A percentile compares a stretch with the other conserved stretches of the same genome.
Conservation (phyloP, 2,113 vertebrate genomes). For the Paraplagusia blochii region DNA sequence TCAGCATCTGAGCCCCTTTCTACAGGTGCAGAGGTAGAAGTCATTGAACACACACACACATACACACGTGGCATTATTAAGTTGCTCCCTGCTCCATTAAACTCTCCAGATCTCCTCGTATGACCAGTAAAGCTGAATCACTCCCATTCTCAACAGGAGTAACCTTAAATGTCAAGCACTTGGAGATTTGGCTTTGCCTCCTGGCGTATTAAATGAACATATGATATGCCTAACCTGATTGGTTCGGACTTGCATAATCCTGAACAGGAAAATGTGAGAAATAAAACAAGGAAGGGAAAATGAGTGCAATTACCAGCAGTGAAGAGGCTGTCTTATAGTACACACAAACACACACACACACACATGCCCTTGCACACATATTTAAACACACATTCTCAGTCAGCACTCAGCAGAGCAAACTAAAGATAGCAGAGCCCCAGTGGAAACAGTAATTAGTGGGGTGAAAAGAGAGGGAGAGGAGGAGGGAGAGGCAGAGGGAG, state of each 20-base stretch:
- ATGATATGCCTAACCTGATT: constrained; percentile 32
- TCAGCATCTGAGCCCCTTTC: constrained; percentile 4
- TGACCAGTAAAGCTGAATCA: constrained; percentile 57
- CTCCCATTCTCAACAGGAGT: constrained; percentile 56
- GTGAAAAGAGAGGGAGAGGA: constrained; percentile 50
- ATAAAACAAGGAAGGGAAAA: constrained; percentile 9
- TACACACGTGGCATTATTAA: constrained; percentile 63
- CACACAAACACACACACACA: constrained; percentile 21
- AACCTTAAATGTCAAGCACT: constrained; percentile 67
- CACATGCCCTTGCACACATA: constrained; percentile 7
- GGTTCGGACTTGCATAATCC: constrained; percentile 21
- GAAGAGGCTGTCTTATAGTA: constrained; percentile 22
- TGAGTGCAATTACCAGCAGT: constrained; percentile 40
- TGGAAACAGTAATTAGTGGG: constrained; percentile 71
- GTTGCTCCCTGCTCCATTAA: constrained; percentile 35
- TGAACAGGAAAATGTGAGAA: constrained; percentile 28
- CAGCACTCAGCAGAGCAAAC: constrained; percentile 61
- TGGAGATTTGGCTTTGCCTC: constrained; percentile 53
- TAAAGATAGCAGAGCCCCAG: constrained; percentile 69
- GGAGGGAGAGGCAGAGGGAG: constrained; percentile 27
- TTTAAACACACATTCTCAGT: constrained; percentile 49
- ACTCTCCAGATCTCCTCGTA: constrained; percentile 44
- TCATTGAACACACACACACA: constrained; percentile 9
- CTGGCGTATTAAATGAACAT: constrained; percentile 54
- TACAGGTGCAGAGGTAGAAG: constrained; percentile 6